Evolutionary conservation across 2,888 invertebrate genomes (phyloP).

Genomic region (Autographa gamma): DNA sequence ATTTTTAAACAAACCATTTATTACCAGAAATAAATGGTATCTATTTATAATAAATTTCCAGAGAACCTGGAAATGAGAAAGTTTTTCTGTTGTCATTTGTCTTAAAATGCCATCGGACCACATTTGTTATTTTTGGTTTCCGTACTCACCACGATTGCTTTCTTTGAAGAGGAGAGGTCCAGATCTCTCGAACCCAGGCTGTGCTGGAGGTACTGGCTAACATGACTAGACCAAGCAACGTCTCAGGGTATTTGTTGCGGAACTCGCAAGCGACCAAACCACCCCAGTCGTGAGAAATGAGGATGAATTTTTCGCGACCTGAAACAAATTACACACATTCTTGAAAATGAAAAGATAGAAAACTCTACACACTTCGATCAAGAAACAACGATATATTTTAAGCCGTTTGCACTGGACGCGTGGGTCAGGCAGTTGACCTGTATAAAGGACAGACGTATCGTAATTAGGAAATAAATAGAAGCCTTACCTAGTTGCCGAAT

Average conservation of each 20-base stretch:
- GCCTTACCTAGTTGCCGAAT: constrained; percentile 84
- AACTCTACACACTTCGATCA: no score
- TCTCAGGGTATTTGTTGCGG: constrained; percentile 86
- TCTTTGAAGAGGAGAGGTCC: constrained; percentile 77
- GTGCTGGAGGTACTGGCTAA: constrained; percentile 87
- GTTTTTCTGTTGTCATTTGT: no score
- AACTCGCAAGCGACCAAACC: constrained; percentile 89
- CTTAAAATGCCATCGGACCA: no score
- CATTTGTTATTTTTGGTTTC: no score
- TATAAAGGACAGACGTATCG: background rate
- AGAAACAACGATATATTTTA: no score
- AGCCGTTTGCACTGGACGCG: no score
- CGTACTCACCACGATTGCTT: constrained; percentile 82
- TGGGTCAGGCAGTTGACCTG: background rate
- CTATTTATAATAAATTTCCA: no score
- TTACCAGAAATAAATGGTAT: no score
- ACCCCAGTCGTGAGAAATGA: constrained; percentile 92
- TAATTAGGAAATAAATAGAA: background rate
- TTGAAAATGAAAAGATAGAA: background rate
- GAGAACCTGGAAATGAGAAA: no score
- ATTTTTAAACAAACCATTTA: no score
- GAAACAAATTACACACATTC: constrained; percentile 39
- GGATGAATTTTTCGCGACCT: constrained; percentile 87
- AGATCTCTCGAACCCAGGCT: constrained; percentile 79
- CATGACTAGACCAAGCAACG: constrained; percentile 86